Conservation (phyloP, 2,888 invertebrate species). For the Strigamia maritima region DNA sequence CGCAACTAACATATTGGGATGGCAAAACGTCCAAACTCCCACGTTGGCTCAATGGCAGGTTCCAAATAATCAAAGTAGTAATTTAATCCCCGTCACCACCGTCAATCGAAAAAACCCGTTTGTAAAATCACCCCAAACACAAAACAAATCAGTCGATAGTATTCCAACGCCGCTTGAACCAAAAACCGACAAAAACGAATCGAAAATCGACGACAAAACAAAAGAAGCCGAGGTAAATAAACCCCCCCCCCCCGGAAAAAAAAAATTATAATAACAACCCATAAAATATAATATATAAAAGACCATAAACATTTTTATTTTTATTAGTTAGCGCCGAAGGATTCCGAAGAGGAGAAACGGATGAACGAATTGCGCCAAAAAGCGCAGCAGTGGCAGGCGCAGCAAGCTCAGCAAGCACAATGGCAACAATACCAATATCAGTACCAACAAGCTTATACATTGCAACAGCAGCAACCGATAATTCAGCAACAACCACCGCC, state of each 20-base stretch:
- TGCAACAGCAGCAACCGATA: slow-evolving; percentile 36
- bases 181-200: not conserved
- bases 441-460: slow-evolving; percentile 1
- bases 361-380: slow-evolving; percentile 40
- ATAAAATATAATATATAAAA: not conserved
- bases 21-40: not conserved
- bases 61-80: not conserved
- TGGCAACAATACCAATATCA: slow-evolving; percentile 41
- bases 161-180: too few relatives aligned
- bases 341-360: slow-evolving; percentile 39
- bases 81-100: not conserved
- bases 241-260: too few relatives aligned
- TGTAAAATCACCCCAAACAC: too few relatives aligned
- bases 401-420: slow-evolving; percentile 39
- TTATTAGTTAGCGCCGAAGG: not conserved
- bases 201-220: not conserved
- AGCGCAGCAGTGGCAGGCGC: slow-evolving; percentile 41
- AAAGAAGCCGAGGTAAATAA: not conserved
- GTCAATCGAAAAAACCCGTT: too few relatives aligned
- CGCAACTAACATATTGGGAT: not conserved
- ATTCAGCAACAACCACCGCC: not conserved
- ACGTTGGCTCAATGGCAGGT: not conserved
- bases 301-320: too few relatives aligned
- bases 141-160: too few relatives aligned
- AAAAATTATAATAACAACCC: not conserved